Base-by-base conservation (phyloP, 2,888 invertebrate species). In the Exephanes ischioxanthus region DNA sequence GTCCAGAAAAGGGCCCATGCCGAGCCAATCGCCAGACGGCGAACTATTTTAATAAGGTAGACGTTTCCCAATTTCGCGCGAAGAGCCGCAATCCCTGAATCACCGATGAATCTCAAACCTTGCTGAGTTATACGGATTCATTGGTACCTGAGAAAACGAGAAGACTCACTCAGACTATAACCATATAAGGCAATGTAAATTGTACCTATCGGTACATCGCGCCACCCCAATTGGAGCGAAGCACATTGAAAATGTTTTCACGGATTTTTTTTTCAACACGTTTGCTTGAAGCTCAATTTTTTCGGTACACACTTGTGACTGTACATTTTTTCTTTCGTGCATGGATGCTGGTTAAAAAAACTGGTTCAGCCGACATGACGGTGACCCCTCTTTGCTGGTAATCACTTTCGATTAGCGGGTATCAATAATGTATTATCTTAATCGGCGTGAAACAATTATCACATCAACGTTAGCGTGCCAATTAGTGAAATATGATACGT, bases 1-100 rank as follows among this genome's bases (percentile, higher is more conserved):
- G 55, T 81, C 70, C 68, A 55, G 55, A 66, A 68, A 68, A 26
- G 26, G 80, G 41, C 72, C 41, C 68, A 61, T 68, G 72, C 41
- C 71, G 78, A 80, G 53, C 81, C 76, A 82, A 82, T 82, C 75
- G 41, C 58, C 68, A 63, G 81, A 77, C 84, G 76, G 80, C 79
- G 68, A 88, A 89, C 90, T 90, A 89, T 90, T 90, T 90, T 90
- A 90, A 90, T 90, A 90, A 90, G 90, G 89, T 79, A 87, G 73
- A 87, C 89, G 87, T 89, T 87, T 88, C 87, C 89, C 89, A 89
- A 89, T 90, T 89, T 89, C 81, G 85, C 78, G 79, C 83, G 53
- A 83, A 87, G 85, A 83, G 84, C 78, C 45, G 67, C 51, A 73
- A 37, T 61, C 67, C 37, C 67, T 55, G 61, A 71, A 83, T 81